These are phyloP conservation scores for Phengaris arion DNA, from an alignment of 2,888 invertebrate species.

Conservation along the genomic window DNA sequence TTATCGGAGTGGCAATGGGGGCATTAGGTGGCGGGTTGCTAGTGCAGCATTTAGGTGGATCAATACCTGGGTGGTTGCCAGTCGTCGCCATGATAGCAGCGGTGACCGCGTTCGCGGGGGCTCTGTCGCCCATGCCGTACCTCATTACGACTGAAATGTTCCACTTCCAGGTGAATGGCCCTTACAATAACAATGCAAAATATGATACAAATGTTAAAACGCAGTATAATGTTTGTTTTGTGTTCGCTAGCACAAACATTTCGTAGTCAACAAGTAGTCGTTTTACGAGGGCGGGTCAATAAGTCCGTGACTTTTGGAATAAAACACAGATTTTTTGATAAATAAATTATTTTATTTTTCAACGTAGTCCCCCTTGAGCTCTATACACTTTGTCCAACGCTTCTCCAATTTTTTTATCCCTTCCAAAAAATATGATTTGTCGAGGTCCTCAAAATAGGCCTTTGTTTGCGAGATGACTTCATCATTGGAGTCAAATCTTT, in stretches of 20 bases:
- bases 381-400: no score
- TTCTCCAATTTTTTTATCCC: no score
- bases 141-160: conserved; percentile 56
- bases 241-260: not conserved
- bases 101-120: conserved; percentile 47
- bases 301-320: no score
- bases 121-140: conserved; percentile 49
- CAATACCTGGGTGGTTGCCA: conserved; percentile 48
- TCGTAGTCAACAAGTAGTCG: not conserved
- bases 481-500: no score
- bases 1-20: conserved; percentile 42
- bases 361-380: no score
- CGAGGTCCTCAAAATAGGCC: no score
- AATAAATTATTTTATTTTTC: no score
- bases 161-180: conserved; percentile 49
- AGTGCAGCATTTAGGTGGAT: conserved; percentile 41
- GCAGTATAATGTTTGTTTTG: not conserved
- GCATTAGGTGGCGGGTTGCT: conserved; percentile 43
- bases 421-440: no score
- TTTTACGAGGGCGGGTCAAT: no score
- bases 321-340: no score
- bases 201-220: not conserved
- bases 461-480: no score
- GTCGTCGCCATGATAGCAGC: conserved; percentile 42
- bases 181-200: not conserved